These are phyloP conservation scores for Sebastes dallii DNA, from an alignment of 2,797 vertebrate genomes.

Conservation along the genomic window DNA sequence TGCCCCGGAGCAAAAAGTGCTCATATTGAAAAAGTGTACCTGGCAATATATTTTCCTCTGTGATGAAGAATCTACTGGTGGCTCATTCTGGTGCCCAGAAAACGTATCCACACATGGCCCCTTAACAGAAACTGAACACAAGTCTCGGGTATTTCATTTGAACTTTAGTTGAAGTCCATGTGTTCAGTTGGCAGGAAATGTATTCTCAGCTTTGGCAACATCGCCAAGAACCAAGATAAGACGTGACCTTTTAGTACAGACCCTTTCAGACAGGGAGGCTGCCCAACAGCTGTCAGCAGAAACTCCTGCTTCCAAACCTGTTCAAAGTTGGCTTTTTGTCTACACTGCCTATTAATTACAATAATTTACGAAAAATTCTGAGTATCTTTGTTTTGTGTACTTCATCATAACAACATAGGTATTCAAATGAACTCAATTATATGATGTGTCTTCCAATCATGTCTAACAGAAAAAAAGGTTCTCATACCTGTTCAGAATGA, in stretches of 20 bases:
- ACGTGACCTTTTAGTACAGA: neutral
- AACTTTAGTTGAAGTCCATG: conserved; percentile 10
- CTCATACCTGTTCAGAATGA: neutral
- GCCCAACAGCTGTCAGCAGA: neutral
- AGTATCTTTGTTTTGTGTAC: neutral
- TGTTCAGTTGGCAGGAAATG: neutral
- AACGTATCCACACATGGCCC: neutral
- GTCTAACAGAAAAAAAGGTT: neutral
- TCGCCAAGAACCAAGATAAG: neutral
- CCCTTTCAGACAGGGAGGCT: neutral
- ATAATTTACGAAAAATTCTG: neutral
- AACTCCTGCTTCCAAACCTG: neutral
- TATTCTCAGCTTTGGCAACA: neutral
- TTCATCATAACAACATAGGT: neutral
- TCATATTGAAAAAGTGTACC: conserved; percentile 57
- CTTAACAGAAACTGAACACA: neutral
- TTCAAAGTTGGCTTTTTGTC: neutral
- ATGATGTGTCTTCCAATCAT: neutral
- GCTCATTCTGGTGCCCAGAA: conserved; percentile 16
- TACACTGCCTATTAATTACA: neutral
- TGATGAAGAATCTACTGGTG: conserved; percentile 34
- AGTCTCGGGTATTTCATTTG: neutral
- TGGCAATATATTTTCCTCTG: conserved; percentile 36
- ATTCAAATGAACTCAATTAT: neutral
- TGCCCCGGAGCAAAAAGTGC: conserved; percentile 45